phyloP scores from a whole-genome alignment of 2,888 invertebrate genomes.

The Hipparchia sbordonii region DNA sequence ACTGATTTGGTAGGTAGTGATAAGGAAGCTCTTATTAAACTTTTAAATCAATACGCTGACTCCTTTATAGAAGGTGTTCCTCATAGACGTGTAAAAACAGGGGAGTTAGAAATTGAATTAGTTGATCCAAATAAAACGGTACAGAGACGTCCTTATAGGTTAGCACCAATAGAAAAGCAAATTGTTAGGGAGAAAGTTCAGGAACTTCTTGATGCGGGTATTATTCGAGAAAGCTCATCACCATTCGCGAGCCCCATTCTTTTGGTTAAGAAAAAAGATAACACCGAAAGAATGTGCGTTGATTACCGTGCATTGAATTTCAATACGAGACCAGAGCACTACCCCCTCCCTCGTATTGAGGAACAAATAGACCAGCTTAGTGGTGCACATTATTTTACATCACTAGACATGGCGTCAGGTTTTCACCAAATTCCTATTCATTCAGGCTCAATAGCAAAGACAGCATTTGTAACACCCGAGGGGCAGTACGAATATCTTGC shows the following conservation, averaged over 20 bases:
- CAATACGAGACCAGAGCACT: constrained; percentile 44
- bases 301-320: constrained; percentile 45
- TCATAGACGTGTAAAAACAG: constrained; percentile 32
- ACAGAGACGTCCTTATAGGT: constrained; percentile 36
- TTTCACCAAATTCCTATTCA: constrained; percentile 42
- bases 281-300: constrained; percentile 40
- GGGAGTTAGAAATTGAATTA: constrained; percentile 34
- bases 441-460: constrained; percentile 35
- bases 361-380: constrained; percentile 24
- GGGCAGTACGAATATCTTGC: constrained; percentile 34
- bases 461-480: not conserved
- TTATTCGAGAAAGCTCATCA: constrained; percentile 46
- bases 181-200: constrained; percentile 41
- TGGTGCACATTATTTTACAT: constrained; percentile 24
- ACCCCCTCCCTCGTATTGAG: constrained; percentile 24
- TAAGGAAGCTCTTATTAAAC: not conserved
- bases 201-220: constrained; percentile 40
- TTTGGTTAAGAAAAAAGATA: constrained; percentile 27
- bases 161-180: constrained; percentile 40
- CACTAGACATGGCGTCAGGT: constrained; percentile 29
- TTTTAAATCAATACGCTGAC: not conserved
- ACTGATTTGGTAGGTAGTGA: not conserved
- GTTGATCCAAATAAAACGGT: constrained; percentile 23
- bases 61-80: constrained; percentile 39
- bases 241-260: constrained; percentile 48